phyloP scores from a whole-genome alignment of 2,113 vertebrate genomes.

The Coryphaenoides rupestris region DNA sequence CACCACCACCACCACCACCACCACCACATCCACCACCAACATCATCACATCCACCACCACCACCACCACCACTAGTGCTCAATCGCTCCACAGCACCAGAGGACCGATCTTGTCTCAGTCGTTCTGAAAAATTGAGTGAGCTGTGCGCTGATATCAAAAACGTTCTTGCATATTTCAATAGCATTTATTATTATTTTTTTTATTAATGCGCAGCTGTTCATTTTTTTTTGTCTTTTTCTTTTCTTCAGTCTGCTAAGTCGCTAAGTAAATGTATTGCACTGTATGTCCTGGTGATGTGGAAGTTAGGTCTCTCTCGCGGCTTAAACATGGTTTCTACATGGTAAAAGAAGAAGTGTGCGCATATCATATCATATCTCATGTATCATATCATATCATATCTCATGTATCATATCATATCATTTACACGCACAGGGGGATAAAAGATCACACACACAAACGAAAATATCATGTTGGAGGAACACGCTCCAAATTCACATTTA shows the following conservation, averaged over 20 bases:
- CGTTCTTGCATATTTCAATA: slow-evolving; percentile 63
- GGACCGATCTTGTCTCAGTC: slow-evolving; percentile 49
- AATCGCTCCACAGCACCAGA: slow-evolving; percentile 29
- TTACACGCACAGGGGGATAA: too few relatives aligned
- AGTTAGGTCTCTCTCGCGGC: slow-evolving; percentile 39
- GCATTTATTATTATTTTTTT: slow-evolving; percentile 67
- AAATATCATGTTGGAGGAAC: too few relatives aligned
- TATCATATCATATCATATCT: slow-evolving; percentile 15
- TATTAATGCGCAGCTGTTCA: slow-evolving; percentile 43
- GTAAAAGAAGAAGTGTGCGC: slow-evolving; percentile 22
- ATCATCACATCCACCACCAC: too few relatives aligned
- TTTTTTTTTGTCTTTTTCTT: too few relatives aligned
- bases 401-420: slow-evolving; percentile 9
- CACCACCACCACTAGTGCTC: too few relatives aligned
- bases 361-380: slow-evolving; percentile 14
- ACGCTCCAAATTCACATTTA: too few relatives aligned
- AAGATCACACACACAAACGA: too few relatives aligned
- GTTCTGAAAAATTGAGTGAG: slow-evolving; percentile 67
- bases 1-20: too few relatives aligned
- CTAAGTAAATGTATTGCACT: neutral
- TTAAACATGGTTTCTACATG: slow-evolving; percentile 21
- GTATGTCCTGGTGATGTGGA: slow-evolving; percentile 24
- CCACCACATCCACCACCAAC: too few relatives aligned
- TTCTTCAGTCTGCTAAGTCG: slow-evolving; percentile 18
- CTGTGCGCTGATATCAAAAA: slow-evolving; percentile 65